Evolutionary conservation across 2,888 invertebrate species (phyloP).

Genomic region (Heliconius erato): DNA sequence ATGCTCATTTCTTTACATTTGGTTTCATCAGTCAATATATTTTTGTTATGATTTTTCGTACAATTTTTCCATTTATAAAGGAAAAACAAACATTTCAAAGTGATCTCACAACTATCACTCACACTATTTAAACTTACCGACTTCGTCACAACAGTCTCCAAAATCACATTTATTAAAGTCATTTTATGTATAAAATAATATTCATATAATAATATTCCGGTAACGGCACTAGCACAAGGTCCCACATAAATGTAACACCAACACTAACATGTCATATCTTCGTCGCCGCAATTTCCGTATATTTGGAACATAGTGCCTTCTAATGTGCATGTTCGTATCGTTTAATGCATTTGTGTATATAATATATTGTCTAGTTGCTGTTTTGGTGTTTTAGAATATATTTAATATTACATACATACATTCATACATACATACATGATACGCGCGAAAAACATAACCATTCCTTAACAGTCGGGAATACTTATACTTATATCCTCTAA

Average conservation of each 20-base stretch:
- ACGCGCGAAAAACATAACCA: too few species aligned
- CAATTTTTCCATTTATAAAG: too few species aligned
- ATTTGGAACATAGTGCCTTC: constrained; percentile 9
- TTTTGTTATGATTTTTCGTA: too few species aligned
- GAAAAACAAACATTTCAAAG: background rate
- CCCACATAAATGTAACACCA: constrained; percentile 7
- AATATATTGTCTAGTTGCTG: background rate
- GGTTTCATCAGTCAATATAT: too few species aligned
- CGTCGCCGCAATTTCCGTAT: constrained; percentile 16
- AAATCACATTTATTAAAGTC: background rate
- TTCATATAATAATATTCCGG: constrained; percentile 2
- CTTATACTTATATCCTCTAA: background rate
- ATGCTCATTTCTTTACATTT: too few species aligned
- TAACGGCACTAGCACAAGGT: constrained; percentile 24
- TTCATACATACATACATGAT: too few species aligned
- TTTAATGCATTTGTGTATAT: background rate
- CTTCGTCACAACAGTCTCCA: background rate
- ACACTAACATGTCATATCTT: constrained; percentile 14
- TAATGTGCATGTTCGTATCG: constrained; percentile 2
- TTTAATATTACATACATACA: too few species aligned
- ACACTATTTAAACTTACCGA: background rate
- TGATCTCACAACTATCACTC: background rate
- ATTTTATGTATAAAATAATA: background rate
- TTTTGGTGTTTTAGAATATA: too few species aligned
- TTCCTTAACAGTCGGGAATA: too few species aligned